Base-by-base conservation (phyloP, 2,113 vertebrate species). In the Phaethornis superciliosus region DNA sequence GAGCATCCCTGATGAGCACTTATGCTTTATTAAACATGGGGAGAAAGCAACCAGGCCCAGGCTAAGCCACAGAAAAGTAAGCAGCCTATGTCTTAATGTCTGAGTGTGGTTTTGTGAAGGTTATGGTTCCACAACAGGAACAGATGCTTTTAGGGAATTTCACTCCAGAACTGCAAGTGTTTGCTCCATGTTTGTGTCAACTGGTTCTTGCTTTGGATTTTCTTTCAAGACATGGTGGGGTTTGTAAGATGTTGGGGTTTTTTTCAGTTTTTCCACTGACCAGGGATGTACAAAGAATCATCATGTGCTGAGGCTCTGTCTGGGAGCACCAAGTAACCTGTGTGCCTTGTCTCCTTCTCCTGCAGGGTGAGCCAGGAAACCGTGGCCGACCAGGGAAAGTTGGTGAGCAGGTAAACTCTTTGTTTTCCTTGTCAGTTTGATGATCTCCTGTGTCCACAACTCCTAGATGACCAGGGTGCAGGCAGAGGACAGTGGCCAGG, bases 341-440 rank as follows among this genome's bases (percentile, higher is more conserved):
- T 35, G 35, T 85, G 28, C 23, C 10, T 47, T 85, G 12, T 85
- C 37, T 95, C 65, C 77, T 68, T 95, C 71, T 97, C 84, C 60
- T 97, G 46, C 96, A 99, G 99, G 99, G 99, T 35, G 99, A 99
- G 83, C 96, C 98, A 22, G 99, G 99, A 37, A 90, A 98, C 91
- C 88, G 96, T 26, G 99, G 99, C 68, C 98, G 97, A 30, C 98
- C 98, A 9, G 99, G 99, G 54, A 95, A 98, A 44, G 96, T 98
- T 96, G 99, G 99, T 68, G 99, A 99, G 89, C 98, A 98, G 98
- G 99, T 99, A 97, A 98, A 86, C 23, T 32, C 56, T 26, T 76
- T 42, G 10, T 85, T 96, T 93, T 58, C 64, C 49, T 68, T 81
- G 9, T 87, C 46, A 63, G 13, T 37, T 80, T 51, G n/a, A 33